Percentiles rank a stretch among this genome's conserved stretches.
Evolutionary conservation across 2,888 invertebrate genomes (phyloP).

Genomic region (Drepanosiphum platanoidis): DNA sequence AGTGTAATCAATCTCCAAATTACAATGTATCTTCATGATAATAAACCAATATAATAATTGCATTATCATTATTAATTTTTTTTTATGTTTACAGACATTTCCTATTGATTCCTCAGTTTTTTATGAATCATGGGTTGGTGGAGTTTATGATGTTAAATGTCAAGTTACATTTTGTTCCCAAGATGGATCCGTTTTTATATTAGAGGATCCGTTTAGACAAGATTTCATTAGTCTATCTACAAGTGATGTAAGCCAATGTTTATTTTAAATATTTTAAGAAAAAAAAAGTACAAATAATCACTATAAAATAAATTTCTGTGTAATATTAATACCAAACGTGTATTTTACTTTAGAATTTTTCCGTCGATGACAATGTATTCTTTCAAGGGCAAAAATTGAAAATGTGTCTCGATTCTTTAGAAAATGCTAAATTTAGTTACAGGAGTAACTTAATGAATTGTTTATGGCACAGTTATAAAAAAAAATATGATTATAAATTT

Average conservation of each 20-base stretch:
- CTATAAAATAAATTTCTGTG: not conserved
- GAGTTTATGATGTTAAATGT: slow-evolving; percentile 78
- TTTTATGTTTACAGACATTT: slow-evolving; percentile 72
- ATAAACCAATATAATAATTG: not conserved
- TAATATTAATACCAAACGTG: not conserved
- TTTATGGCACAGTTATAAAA: slow-evolving; percentile 46
- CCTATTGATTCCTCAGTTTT: slow-evolving; percentile 86
- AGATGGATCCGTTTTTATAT: slow-evolving; percentile 75
- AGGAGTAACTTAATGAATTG: slow-evolving; percentile 42
- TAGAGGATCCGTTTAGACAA: slow-evolving; percentile 71
- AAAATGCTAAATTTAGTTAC: slow-evolving; percentile 34
- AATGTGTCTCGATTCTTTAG: slow-evolving; percentile 54
- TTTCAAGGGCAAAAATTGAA: slow-evolving; percentile 55
- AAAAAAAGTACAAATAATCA: not conserved
- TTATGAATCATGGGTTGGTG: slow-evolving; percentile 89
- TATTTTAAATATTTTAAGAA: not conserved
- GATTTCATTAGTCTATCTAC: slow-evolving; percentile 50
- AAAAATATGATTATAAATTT: slow-evolving; percentile 15
- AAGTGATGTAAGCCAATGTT: slow-evolving; percentile 53
- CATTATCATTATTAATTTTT: not conserved
- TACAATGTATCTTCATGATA: not conserved
- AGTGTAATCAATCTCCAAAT: no score
- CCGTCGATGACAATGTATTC: slow-evolving; percentile 55
- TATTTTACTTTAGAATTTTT: slow-evolving; percentile 46
- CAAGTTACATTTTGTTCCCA: slow-evolving; percentile 75